Base-by-base conservation (phyloP, 2,113 vertebrate genomes). In the Pangasianodon hypophthalmus region DNA sequence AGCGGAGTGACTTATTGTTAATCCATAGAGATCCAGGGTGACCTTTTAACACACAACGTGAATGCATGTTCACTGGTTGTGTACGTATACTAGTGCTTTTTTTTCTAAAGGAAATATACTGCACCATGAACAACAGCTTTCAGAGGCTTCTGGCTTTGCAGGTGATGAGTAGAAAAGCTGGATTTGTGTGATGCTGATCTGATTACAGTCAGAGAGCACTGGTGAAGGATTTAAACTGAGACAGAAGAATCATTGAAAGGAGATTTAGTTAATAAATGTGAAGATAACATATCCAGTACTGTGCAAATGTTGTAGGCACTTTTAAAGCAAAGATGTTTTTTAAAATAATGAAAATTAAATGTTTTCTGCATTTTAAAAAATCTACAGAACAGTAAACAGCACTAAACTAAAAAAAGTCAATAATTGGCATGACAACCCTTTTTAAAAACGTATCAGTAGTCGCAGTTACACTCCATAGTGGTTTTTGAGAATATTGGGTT, bases 221-320 rank as follows among this genome's bases (percentile, higher is more conserved):
- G 92, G 90, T 93, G 94, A 94, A 92, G 88, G 92, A 92, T 94
- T 87, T 26, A 82, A 92, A 89, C 93, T 92, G 91, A 81, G 73
- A 80, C 52, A 88, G 48, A n/a, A n/a, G n/a, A 32, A 29, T 46
- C 56, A 62, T 48, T 79, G 4, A 50, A n/a, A 50, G 75, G 26
- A 50, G 11, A 5, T 50, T 80, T 50, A 29, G 44, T 79, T 46
- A 0, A 48, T 79, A 79, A 14, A 48, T 24, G 24, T 48, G 24
- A 4, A 48, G 44, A 14, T 48, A 14, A 50, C 1, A 29, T 48
- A 44, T 46, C 41, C 41, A 10, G 41, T 24, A 6, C 41, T 24
- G 32, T 71, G 69, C 67, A 71, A 71, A 71, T 10, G 24, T 29
- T 6, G 11, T 50, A 13, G 44, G 75, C 16, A 24, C 46, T 16